These are phyloP conservation scores for Odontophorus gujanensis DNA, from an alignment of 2,113 vertebrate species.

Conservation along the genomic window DNA sequence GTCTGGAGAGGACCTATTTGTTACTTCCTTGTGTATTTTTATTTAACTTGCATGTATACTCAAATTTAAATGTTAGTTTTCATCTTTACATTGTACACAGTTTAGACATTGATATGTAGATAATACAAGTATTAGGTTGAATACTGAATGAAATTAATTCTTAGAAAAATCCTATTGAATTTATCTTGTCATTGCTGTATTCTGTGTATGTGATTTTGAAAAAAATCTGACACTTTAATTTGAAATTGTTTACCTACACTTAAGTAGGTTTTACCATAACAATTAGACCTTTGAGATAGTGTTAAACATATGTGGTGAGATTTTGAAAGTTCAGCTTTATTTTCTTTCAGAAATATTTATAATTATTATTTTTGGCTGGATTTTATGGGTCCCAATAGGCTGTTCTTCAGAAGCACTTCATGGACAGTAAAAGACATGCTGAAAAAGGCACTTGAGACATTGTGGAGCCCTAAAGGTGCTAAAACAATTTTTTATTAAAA, in stretches of 20 bases:
- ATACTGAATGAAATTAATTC: not conserved
- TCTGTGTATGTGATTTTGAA: not conserved
- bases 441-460: not conserved
- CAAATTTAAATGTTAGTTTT: not conserved
- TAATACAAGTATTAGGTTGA: not conserved
- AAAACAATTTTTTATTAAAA: too few relatives aligned
- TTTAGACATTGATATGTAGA: not conserved
- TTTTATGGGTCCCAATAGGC: not conserved
- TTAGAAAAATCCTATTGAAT: not conserved
- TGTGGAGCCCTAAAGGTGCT: not conserved
- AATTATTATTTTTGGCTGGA: conserved; percentile 17
- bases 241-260: not conserved
- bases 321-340: conserved; percentile 5
- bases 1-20: not conserved
- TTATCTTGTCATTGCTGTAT: not conserved
- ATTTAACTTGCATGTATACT: not conserved
- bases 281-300: not conserved
- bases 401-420: conserved; percentile 24
- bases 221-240: not conserved
- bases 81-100: not conserved
- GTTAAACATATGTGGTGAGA: not conserved
- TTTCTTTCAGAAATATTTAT: conserved; percentile 22
- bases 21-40: not conserved
- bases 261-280: not conserved
- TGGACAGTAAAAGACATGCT: not conserved